A percentile compares a stretch with the other conserved stretches of the same genome.
These are phyloP conservation scores for Volucella zonaria DNA, from an alignment of 2,888 invertebrate genomes.

Conservation along the genomic window DNA sequence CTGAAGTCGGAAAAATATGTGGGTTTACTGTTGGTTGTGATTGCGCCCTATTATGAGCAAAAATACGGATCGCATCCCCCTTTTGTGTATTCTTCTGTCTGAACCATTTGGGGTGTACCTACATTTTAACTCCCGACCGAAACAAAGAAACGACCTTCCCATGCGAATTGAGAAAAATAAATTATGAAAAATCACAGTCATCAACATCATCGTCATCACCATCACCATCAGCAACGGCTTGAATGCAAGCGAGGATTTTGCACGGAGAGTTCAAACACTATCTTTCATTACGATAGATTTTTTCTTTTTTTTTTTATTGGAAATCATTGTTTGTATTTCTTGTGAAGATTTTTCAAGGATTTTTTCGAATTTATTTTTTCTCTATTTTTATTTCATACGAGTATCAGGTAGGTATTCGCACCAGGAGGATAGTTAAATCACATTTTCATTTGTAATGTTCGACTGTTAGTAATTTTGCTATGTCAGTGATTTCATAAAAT, in stretches of 20 bases:
- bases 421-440: slow-evolving; percentile 29
- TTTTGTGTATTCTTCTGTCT: slow-evolving; percentile 14
- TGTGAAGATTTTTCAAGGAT: slow-evolving; percentile 34
- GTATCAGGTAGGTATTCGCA: background rate
- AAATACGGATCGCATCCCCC: slow-evolving; percentile 24
- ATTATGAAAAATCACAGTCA: slow-evolving; percentile 67
- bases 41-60: slow-evolving; percentile 41
- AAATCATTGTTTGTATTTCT: slow-evolving; percentile 37
- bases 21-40: slow-evolving; percentile 20
- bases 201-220: slow-evolving; percentile 41
- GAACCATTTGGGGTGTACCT: slow-evolving; percentile 45
- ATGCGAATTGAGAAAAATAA: slow-evolving; percentile 38
- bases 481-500: slow-evolving; percentile 36
- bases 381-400: slow-evolving; percentile 27
- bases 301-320: slow-evolving; percentile 32
- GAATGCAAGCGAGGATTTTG: background rate
- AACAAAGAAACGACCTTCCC: slow-evolving; percentile 26
- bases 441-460: slow-evolving; percentile 61
- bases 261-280: slow-evolving; percentile 23
- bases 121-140: slow-evolving; percentile 37
- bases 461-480: slow-evolving; percentile 56
- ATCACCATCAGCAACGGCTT: slow-evolving; percentile 12
- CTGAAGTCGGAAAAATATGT: background rate
- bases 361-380: slow-evolving; percentile 11
- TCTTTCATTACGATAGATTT: slow-evolving; percentile 33